Evolutionary conservation across 2,113 vertebrate species (phyloP), one percentile per base, ranked within the genome.

Genomic region (Tauraco erythrolophus): DNA sequence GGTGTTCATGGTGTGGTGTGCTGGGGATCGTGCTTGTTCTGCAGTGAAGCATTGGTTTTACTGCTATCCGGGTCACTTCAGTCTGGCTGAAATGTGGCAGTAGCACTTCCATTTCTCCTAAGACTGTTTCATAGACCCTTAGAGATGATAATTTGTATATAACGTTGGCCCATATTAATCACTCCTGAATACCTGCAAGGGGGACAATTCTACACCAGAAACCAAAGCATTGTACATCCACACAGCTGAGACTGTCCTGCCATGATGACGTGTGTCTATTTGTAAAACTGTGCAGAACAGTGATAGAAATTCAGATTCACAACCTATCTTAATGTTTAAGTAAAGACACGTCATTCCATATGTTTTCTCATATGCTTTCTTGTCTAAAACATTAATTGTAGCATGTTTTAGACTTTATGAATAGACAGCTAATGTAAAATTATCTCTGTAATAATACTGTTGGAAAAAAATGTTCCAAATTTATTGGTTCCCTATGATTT

Each of bases 11-110:
- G 24, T 7, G 13, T 56, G 19, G 14, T 1, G 10, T 10, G 8
- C 7, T 30, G 19, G 6, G 23, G 18, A 43, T 19, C 4, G 0
- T 25, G 22, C 43, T 66, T 51, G 2, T 37, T 46, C 19, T 45
- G 30, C 10, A 21, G 18, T 11, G 2, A 6, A 62, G 23, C 0
- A 0, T 28, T 25, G 43, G 3, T 50, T 30, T 76, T 74, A 7
- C 33, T 90, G 14, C 12, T 57, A 7, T 19, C 14, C 3, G 1
- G 19, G 19, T 10, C 37, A 62, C 37, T 30, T 68, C 54, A 81
- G 24, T 39, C 57, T 19, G 7, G 19, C n/a, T 84, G 23, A 58
- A 71, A 85, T 15, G 24, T 2, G 4, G 7, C 0, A 35, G 19
- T 2, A 75, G 30, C 4, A 39, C 8, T 41, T 35, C 37, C 17